Conservation (phyloP, 2,113 vertebrate species). For the Mixornis gularis region DNA sequence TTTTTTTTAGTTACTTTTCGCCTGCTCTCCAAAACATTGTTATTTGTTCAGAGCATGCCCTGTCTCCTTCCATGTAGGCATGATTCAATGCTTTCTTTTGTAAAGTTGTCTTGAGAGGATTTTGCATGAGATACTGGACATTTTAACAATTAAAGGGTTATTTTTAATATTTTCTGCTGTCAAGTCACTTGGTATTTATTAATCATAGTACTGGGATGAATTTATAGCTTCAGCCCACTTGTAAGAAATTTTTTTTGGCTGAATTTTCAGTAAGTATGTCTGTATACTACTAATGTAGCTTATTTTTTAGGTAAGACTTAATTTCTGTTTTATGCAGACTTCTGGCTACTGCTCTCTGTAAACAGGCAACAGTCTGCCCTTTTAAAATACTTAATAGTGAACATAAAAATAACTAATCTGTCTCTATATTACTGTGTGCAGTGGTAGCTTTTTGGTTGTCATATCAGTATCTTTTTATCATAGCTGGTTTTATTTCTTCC, state of each 20-base stretch:
- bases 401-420: not conserved
- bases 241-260: not conserved
- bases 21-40: conserved; percentile 35
- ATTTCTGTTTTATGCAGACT: not conserved
- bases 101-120: conserved; percentile 34
- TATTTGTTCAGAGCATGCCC: conserved; percentile 1
- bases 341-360: not conserved
- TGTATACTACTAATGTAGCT: not conserved
- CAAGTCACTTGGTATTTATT: not conserved
- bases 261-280: not conserved
- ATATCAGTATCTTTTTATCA: not conserved
- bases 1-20: conserved; percentile 39
- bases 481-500: not conserved
- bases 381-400: not conserved
- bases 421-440: not conserved
- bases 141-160: conserved; percentile 7
- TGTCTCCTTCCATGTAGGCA: conserved; percentile 44
- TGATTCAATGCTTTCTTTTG: conserved; percentile 42
- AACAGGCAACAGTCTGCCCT: not conserved
- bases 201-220: conserved; percentile 13
- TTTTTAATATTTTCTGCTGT: conserved; percentile 26
- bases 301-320: not conserved
- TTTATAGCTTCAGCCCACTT: conserved; percentile 6
- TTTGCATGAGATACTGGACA: conserved; percentile 11
- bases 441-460: not conserved